These are phyloP conservation scores for Uromys caudimaculatus DNA, from an alignment of 2,797 vertebrate species.

Conservation along the genomic window DNA sequence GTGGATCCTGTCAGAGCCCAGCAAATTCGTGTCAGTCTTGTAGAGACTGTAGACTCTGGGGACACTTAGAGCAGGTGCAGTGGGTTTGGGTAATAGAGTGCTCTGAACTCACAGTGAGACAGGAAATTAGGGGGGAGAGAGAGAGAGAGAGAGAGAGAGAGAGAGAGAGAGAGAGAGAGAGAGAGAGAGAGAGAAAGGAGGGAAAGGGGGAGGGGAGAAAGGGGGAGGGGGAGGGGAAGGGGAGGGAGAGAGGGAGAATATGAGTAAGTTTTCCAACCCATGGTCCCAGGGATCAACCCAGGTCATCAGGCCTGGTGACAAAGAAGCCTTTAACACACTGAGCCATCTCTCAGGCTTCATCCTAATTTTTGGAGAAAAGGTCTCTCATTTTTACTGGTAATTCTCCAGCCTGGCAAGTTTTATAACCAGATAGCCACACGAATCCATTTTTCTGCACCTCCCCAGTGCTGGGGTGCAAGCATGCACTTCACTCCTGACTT, in stretches of 20 bases:
- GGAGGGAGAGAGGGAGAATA: no score
- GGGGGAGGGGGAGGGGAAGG: no score
- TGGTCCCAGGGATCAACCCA: not conserved
- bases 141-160: not conserved
- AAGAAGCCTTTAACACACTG: no score
- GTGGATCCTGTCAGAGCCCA: not conserved
- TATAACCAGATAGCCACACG: not conserved
- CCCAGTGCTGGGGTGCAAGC: not conserved
- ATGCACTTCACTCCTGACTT: not conserved
- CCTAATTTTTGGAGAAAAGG: not conserved
- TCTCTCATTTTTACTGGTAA: not conserved
- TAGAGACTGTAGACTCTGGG: constrained; percentile 23
- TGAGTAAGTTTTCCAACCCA: not conserved
- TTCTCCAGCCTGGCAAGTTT: not conserved
- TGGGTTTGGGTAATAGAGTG: not conserved
- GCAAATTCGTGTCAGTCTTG: not conserved
- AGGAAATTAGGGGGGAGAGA: not conserved
- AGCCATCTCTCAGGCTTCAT: not conserved
- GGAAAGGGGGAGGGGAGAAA: not conserved
- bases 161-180: not conserved
- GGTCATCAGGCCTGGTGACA: not conserved
- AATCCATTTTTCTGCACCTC: not conserved
- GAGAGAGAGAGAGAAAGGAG: not conserved
- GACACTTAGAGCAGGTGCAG: constrained; percentile 4
- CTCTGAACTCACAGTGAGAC: constrained; percentile 12